These are phyloP conservation scores for Mactromeris polynyma DNA, from an alignment of 2,888 invertebrate species.

Conservation along the genomic window DNA sequence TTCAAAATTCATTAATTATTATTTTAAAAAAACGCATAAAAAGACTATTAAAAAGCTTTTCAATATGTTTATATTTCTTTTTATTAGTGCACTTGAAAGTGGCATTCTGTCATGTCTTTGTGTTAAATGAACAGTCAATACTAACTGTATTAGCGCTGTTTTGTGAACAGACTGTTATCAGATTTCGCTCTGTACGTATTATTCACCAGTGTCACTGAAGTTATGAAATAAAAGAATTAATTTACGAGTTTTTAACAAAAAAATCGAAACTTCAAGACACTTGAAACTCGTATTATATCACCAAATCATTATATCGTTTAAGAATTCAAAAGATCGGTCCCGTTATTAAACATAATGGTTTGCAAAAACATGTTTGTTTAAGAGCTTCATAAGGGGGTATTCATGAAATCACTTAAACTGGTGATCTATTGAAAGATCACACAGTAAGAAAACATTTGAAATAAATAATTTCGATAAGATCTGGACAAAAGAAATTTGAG, in stretches of 20 bases:
- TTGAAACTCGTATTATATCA: not conserved
- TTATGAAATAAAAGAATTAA: not conserved
- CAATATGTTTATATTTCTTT: too few species aligned
- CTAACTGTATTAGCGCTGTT: too few species aligned
- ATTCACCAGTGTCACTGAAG: not conserved
- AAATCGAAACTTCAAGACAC: not conserved
- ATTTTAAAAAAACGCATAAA: too few species aligned
- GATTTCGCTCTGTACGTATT: too few species aligned
- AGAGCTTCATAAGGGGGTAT: not conserved
- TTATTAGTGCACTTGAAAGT: too few species aligned
- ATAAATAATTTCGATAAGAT: not conserved
- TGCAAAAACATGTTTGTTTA: not conserved
- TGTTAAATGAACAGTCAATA: too few species aligned
- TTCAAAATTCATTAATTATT: too few species aligned
- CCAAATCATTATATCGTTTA: not conserved
- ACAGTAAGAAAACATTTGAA: not conserved
- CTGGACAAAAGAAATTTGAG: not conserved
- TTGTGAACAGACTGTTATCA: too few species aligned
- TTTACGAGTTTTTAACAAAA: not conserved
- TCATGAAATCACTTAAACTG: not conserved
- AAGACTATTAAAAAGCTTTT: too few species aligned
- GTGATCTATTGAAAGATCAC: not conserved
- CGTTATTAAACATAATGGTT: not conserved
- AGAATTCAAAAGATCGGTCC: not conserved
- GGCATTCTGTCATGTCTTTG: too few species aligned